Evolutionary conservation across 92 coral and sea anemone species (phyloP).

Genomic region (Metridium senile): DNA sequence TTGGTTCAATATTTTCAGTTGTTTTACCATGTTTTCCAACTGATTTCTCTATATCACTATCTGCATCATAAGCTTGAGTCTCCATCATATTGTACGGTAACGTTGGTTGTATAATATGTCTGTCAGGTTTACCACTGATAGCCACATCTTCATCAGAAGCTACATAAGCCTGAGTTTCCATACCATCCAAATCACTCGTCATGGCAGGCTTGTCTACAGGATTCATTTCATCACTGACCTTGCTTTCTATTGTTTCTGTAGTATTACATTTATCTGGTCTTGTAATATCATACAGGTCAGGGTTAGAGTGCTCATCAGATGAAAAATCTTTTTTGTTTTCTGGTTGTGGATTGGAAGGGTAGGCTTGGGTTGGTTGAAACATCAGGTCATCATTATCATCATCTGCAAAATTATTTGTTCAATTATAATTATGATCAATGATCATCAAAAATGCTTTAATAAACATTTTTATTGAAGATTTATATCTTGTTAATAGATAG

Average conservation of each 20-base stretch:
- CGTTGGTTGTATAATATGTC: neutral
- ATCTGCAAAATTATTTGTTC: slow-evolving; percentile 9
- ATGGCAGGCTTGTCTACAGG: neutral
- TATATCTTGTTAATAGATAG: too few relatives aligned
- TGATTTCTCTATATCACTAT: neutral
- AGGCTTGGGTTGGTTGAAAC: slow-evolving; percentile 39
- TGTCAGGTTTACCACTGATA: too few relatives aligned
- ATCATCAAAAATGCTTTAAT: too few relatives aligned
- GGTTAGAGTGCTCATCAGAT: slow-evolving; percentile 7
- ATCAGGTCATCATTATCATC: slow-evolving; percentile 43
- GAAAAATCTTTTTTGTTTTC: neutral
- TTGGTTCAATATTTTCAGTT: slow-evolving; percentile 6
- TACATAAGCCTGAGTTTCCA: slow-evolving; percentile 6
- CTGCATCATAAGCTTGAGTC: slow-evolving; percentile 59
- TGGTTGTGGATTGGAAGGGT: slow-evolving; percentile 7
- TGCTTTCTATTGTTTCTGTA: neutral
- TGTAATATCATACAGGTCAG: neutral
- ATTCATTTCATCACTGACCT: neutral
- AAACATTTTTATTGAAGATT: too few relatives aligned
- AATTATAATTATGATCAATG: too few relatives aligned
- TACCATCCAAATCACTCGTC: slow-evolving; percentile 32
- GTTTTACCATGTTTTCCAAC: slow-evolving; percentile 8
- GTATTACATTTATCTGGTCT: neutral
- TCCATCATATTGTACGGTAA: slow-evolving; percentile 28
- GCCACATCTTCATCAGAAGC: neutral